These are phyloP conservation scores for Otolemur crassicaudatus DNA, from an alignment of 2,797 vertebrate species.

Conservation along the genomic window DNA sequence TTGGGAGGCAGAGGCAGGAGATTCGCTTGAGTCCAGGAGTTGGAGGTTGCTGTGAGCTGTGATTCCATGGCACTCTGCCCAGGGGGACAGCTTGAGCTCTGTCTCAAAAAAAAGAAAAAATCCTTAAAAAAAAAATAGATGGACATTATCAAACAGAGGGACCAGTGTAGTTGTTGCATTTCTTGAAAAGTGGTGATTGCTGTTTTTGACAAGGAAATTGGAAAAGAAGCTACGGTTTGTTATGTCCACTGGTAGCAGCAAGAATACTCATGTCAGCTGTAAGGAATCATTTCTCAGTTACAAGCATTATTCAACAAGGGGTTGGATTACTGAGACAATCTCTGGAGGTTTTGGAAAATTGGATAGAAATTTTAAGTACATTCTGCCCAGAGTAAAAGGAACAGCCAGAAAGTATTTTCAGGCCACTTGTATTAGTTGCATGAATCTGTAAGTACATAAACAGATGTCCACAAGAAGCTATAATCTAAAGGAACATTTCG, in stretches of 20 bases:
- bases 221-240: background rate
- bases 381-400: background rate
- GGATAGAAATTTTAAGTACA: background rate
- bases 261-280: background rate
- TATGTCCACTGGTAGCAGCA: background rate
- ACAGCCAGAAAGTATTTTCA: conserved; percentile 26
- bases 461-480: conserved; percentile 33
- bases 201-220: background rate
- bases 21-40: background rate
- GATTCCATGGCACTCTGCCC: no score
- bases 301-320: background rate
- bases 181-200: background rate
- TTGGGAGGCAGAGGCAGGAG: no score
- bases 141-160: background rate
- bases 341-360: conserved; percentile 11
- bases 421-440: background rate
- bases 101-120: no score
- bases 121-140: no score
- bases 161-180: background rate
- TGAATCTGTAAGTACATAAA: background rate
- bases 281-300: background rate
- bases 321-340: background rate
- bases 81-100: no score
- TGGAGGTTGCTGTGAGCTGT: no score
- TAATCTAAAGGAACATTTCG: conserved; percentile 14